A percentile compares a stretch with the other conserved stretches of the same genome.
phyloP scores from a whole-genome alignment of 2,888 invertebrate genomes.

The Allygus modestus region DNA sequence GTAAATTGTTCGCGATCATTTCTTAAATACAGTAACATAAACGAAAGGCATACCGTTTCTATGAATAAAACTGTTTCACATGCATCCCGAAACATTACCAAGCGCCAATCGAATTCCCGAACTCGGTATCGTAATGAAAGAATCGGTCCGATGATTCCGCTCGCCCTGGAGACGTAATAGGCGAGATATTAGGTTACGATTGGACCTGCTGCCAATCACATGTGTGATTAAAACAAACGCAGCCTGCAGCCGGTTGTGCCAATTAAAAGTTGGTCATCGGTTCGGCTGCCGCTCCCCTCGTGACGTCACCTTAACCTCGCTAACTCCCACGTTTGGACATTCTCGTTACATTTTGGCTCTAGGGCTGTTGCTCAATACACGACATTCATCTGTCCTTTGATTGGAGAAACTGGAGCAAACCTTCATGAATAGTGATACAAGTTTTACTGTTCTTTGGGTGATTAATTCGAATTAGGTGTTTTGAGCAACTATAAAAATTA shows the following conservation, averaged over 20 bases:
- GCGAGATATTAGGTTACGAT: slow-evolving; percentile 49
- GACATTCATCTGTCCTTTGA: not conserved
- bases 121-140: not conserved
- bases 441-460: not conserved
- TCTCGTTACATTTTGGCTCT: slow-evolving; percentile 30
- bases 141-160: not conserved
- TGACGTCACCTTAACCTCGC: slow-evolving; percentile 7
- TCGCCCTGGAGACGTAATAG: not conserved
- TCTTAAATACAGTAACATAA: too few relatives aligned
- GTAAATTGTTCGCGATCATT: too few relatives aligned
- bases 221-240: slow-evolving; percentile 53
- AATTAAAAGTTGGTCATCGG: slow-evolving; percentile 47
- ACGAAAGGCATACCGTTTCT: too few relatives aligned
- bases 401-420: slow-evolving; percentile 20
- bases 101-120: not conserved
- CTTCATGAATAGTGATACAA: slow-evolving; percentile 12
- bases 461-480: not conserved
- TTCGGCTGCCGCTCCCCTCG: not conserved
- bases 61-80: too few relatives aligned
- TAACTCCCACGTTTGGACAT: slow-evolving; percentile 11
- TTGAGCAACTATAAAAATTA: too few relatives aligned
- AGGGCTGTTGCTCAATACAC: slow-evolving; percentile 20
- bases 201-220: slow-evolving; percentile 48
- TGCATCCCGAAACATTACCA: not conserved
- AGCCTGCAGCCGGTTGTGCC: slow-evolving; percentile 37